phyloP scores from a whole-genome alignment of 1,140 invertebrate genomes.

The Patella vulgata region DNA sequence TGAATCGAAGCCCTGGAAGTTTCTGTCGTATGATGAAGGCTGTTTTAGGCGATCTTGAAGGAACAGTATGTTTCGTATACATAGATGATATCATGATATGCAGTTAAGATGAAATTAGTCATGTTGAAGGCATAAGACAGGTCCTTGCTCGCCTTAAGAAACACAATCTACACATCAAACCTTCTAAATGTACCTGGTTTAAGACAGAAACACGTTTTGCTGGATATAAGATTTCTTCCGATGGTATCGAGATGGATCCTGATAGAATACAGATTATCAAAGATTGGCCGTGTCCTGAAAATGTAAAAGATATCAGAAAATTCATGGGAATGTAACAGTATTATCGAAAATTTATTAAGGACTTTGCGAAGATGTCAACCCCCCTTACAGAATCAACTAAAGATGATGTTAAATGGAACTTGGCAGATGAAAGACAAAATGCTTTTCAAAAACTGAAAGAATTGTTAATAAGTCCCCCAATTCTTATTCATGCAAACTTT shows the following conservation, averaged over 20 bases:
- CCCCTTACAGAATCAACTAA: slow-evolving; percentile 23
- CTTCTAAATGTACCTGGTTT: no score
- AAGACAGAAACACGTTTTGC: no score
- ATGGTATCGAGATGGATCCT: slow-evolving; percentile 30
- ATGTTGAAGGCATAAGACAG: no score
- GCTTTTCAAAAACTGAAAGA: slow-evolving; percentile 13
- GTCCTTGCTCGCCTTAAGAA: no score
- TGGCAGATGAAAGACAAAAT: slow-evolving; percentile 5
- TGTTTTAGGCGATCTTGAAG: no score
- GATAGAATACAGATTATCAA: slow-evolving; percentile 16
- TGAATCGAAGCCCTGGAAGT: no score
- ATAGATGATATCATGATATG: no score
- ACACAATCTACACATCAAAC: no score
- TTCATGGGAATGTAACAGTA: slow-evolving; percentile 34
- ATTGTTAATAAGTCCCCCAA: slow-evolving; percentile 8
- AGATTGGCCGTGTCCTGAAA: slow-evolving; percentile 39
- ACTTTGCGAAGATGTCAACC: slow-evolving; percentile 25
- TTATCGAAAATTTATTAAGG: slow-evolving; percentile 22
- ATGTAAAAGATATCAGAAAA: slow-evolving; percentile 39
- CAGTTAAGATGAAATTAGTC: no score
- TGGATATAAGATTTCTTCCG: slow-evolving; percentile 18
- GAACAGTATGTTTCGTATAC: no score
- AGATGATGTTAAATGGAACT: slow-evolving; percentile 12
- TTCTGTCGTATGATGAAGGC: no score
- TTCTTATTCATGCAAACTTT: no score